These are phyloP conservation scores for Hyles euphorbiae DNA, from an alignment of 1,140 invertebrate species.

Conservation along the genomic window DNA sequence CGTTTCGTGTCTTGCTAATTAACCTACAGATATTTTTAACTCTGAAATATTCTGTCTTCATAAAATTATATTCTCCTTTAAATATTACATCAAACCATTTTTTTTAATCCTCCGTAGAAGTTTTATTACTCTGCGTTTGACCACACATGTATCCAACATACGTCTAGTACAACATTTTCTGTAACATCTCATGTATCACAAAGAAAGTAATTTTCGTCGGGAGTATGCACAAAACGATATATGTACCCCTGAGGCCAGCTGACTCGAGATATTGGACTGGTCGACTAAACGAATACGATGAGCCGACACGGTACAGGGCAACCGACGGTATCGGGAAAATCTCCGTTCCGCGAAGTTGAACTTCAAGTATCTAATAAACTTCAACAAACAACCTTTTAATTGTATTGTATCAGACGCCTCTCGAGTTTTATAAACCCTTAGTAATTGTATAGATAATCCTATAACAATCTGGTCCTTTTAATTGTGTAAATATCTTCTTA, in stretches of 20 bases:
- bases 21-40: background rate
- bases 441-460: no score
- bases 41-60: no score
- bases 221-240: slow-evolving; percentile 47
- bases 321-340: slow-evolving; percentile 13
- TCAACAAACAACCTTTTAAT: slow-evolving; percentile 3
- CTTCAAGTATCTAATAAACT: slow-evolving; percentile 15
- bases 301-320: background rate
- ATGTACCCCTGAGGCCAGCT: slow-evolving; percentile 26
- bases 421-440: no score
- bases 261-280: slow-evolving; percentile 39
- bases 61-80: no score
- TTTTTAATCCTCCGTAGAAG: no score
- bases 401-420: background rate
- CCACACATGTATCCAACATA: no score
- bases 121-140: no score
- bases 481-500: no score
- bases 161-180: slow-evolving; percentile 30
- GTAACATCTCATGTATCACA: slow-evolving; percentile 44
- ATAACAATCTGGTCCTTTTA: no score
- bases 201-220: slow-evolving; percentile 44
- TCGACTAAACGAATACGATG: slow-evolving; percentile 32
- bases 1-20: background rate
- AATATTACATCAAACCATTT: no score
- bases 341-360: slow-evolving; percentile 17